Evolutionary conservation across 2,113 vertebrate species (phyloP), one percentile per base, ranked within the genome.

Genomic region (Cynopterus brachyotis): DNA sequence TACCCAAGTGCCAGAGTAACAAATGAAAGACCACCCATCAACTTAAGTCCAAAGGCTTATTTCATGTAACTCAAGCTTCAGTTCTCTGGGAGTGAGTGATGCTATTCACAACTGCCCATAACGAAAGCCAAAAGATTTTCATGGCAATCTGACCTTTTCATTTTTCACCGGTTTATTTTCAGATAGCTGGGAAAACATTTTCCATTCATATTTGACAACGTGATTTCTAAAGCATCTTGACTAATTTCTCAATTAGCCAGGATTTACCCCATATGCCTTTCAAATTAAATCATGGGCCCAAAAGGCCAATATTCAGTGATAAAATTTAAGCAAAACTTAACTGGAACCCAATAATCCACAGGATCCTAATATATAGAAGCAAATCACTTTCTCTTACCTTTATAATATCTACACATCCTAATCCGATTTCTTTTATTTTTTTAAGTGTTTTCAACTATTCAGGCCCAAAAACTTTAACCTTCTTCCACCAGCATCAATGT

Each of bases 21-120:
- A 98, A 98, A 98, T 98, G 98, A 97, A 98, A 99, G 99, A 99
- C 99, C 99, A 99, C 99, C 99, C 99, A 99, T 98, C 98, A 98
- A 98, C 97, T 98, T 97, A 97, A 96, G 98, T 98, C 95, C 97
- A 45, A 91, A 97, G 97, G 98, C 97, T 97, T 98, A 98, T 99
- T 99, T 98, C 98, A 98, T 98, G 99, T 99, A 99, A 99, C 94
- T 98, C 98, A 99, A 99, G 98, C 98, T 98, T 97, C 89, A 97
- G 97, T 99, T 99, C 99, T 99, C 99, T 98, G 98, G 98, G 95
- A 81, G 45, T 98, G 98, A 98, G 96, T 97, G 97, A 97, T 98
- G 98, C 98, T 98, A 98, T 97, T 98, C 98, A 97, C 97, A 98
- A 98, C 98, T 98, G 98, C 98, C 97, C 75, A 84, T 67, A 91